Evolutionary conservation across 2,113 vertebrate species (phyloP).

Genomic region (Lepus timidus): DNA sequence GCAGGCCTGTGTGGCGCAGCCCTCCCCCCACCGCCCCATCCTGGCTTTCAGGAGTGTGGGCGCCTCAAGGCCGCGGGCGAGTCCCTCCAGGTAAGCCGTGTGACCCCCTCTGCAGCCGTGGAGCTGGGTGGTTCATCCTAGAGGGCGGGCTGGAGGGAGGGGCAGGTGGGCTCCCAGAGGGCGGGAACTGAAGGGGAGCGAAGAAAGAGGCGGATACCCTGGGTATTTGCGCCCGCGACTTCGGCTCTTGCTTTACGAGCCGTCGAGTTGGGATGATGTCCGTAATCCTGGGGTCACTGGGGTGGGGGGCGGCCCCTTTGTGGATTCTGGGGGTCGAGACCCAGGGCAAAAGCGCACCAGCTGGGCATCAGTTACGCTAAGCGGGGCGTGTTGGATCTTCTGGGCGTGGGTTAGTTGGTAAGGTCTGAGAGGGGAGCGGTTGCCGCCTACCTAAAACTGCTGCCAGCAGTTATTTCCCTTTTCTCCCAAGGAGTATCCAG

Average conservation of each 20-base stretch:
- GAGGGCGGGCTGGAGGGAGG: conserved; percentile 55
- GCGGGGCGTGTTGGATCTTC: fast-evolving
- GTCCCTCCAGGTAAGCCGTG: conserved; percentile 62
- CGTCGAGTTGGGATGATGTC: not conserved
- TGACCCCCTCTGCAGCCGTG: not conserved
- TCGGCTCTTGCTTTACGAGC: not conserved
- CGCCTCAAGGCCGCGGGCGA: not conserved
- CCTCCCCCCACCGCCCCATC: conserved; percentile 9
- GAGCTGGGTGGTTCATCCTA: not conserved
- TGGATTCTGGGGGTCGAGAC: not conserved
- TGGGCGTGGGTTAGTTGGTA: not conserved
- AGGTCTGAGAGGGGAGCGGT: not conserved
- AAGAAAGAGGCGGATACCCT: not conserved
- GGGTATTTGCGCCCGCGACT: not conserved
- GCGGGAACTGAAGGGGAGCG: conserved; percentile 59
- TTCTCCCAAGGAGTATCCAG: not conserved
- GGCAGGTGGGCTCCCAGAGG: conserved; percentile 29
- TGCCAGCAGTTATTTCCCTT: not conserved
- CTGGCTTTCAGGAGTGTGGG: not conserved
- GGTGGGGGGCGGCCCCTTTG: not conserved
- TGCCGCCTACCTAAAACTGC: not conserved
- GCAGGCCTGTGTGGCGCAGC: not conserved
- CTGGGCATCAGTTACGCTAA: not conserved
- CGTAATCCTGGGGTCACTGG: not conserved
- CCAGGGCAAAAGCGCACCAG: not conserved